Percentiles rank a stretch among this genome's conserved stretches.
Conservation (phyloP, 2,113 vertebrate species). For the Lethenteron camtschaticum region DNA sequence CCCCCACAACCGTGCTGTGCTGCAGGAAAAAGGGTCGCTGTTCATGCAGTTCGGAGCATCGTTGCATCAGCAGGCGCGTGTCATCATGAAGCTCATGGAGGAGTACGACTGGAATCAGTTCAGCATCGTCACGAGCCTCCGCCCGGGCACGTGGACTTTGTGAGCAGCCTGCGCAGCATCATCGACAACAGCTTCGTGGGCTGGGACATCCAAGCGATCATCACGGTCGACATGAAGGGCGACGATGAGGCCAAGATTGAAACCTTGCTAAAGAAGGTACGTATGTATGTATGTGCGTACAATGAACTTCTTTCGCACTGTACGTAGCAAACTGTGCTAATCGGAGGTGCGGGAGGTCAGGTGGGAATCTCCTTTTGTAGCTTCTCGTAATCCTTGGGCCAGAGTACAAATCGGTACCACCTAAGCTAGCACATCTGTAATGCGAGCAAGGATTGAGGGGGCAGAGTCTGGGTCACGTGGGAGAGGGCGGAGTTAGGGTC, state of each 20-base stretch:
- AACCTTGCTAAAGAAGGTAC: slow-evolving; percentile 85
- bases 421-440: too few species aligned
- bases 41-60: slow-evolving; percentile 98
- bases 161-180: slow-evolving; percentile 66
- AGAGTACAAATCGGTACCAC: too few species aligned
- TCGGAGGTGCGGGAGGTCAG: too few species aligned
- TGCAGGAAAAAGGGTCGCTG: slow-evolving; percentile 68
- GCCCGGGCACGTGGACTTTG: slow-evolving; percentile 86
- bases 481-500: too few species aligned
- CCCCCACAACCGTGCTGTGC: too few species aligned
- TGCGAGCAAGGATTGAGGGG: too few species aligned
- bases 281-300: slow-evolving; percentile 12
- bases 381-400: too few species aligned
- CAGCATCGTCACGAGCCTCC: slow-evolving; percentile 83
- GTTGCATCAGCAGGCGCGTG: slow-evolving; percentile 78
- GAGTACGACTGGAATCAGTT: slow-evolving; percentile 98
- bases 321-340: too few species aligned
- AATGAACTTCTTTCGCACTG: too few species aligned
- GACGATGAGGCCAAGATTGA: slow-evolving; percentile 62
- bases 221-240: slow-evolving; percentile 39
- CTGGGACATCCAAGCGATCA: slow-evolving; percentile 83
- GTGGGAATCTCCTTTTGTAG: too few species aligned
- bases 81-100: slow-evolving; percentile 97
- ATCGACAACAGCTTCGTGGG: slow-evolving; percentile 97
- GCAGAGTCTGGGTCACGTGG: too few species aligned